Evolutionary conservation across 2,888 invertebrate genomes (phyloP).

Genomic region (Philaethria dido): DNA sequence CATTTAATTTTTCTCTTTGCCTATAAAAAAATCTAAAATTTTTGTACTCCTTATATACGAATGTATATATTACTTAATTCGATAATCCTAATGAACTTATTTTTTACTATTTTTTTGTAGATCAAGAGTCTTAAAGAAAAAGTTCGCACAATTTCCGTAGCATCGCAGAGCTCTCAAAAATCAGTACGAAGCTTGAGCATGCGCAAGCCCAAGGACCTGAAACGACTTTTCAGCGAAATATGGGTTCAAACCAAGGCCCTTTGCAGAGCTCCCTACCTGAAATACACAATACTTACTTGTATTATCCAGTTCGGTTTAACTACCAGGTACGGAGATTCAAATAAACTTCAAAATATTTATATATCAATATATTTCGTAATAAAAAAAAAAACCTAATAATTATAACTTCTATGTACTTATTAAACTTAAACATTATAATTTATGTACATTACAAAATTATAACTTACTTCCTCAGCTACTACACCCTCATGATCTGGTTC

Average conservation of each 20-base stretch:
- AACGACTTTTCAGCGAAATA: conserved; percentile 87
- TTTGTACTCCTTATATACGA: too few relatives aligned
- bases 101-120: conserved; percentile 60
- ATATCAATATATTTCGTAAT: too few relatives aligned
- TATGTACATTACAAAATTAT: not conserved
- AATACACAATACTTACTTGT: conserved; percentile 90
- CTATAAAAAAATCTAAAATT: too few relatives aligned
- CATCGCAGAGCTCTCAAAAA: conserved; percentile 85
- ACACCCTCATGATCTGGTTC: conserved; percentile 96
- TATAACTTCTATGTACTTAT: too few relatives aligned
- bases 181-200: conserved; percentile 88
- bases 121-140: conserved; percentile 89
- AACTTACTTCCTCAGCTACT: conserved; percentile 86
- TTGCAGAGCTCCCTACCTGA: conserved; percentile 89
- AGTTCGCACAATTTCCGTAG: conserved; percentile 85
- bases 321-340: conserved; percentile 81
- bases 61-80: too few relatives aligned
- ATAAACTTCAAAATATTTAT: not conserved
- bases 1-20: too few relatives aligned
- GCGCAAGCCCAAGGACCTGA: conserved; percentile 88
- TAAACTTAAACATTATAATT: not conserved
- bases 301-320: conserved; percentile 93
- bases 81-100: not conserved
- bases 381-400: too few relatives aligned
- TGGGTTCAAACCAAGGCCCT: conserved; percentile 90